Evolutionary conservation across 2,113 vertebrate species (phyloP), one percentile per base, ranked within the genome.

Genomic region (Scytalopus superciliaris): DNA sequence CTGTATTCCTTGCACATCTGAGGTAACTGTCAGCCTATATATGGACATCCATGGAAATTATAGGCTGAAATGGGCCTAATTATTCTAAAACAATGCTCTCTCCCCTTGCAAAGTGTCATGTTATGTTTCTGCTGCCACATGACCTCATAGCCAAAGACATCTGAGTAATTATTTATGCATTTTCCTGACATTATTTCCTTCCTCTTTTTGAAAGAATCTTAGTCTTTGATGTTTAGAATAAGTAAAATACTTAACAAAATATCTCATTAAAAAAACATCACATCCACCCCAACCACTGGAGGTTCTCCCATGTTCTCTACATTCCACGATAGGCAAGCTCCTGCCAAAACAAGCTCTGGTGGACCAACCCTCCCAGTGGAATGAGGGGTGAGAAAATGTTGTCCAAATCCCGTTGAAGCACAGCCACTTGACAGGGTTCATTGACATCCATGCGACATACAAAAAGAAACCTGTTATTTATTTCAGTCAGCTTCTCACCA

Each of bases 361-460:
- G 5, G 69, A 67, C 88, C 79, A 60, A 74, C 84, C 30, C 0
- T 56, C 33, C 52, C 83, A 68, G 55, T 30, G 72, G 88, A 96
- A 86, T 70, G 74, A 78, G 35, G 69, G 44, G 80, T 85, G 83
- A 94, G 68, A 93, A 95, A 88, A 72, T 28, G 35, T 88, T 95
- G 60, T 70, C 84, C 83, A 89, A 96, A 90, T 13, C 55, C 33
- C 0, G 0, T 25, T 81, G 72, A 75, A 91, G 59, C 2, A 0
- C 47, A 94, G 42, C 76, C 68, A 15, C 47, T 89, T 70, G 55
- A 91, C 84, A 91, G 30, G 33, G 33, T 72, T 84, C 3, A 3
- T 42, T 44, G 78, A 79, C 82, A 80, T 93, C 75, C 50, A 23
- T 12, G 31, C 59, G 86, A 59, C 15, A 13, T 39, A 24, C 42